Conservation (phyloP, 2,888 invertebrate species). For the Perizoma flavofasciatum region DNA sequence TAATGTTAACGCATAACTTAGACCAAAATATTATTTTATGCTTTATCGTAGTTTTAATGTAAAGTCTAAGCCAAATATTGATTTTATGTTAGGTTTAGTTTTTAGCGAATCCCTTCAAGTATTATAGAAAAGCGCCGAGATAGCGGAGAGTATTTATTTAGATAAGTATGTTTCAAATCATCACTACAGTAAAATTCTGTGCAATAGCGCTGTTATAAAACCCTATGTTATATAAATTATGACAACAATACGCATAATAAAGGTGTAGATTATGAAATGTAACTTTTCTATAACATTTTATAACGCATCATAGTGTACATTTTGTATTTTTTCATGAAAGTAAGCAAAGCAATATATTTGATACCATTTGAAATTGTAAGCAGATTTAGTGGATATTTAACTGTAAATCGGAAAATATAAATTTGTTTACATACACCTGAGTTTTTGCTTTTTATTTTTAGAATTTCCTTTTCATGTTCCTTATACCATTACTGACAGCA, state of each 20-base stretch:
- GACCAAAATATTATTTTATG: slow-evolving; percentile 83
- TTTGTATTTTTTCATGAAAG: slow-evolving; percentile 80
- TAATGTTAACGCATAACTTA: slow-evolving; percentile 79
- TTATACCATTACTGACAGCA: slow-evolving; percentile 10
- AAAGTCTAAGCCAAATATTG: slow-evolving; percentile 84
- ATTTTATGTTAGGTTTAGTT: slow-evolving; percentile 76
- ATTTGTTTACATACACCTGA: slow-evolving; percentile 79
- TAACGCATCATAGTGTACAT: slow-evolving; percentile 71
- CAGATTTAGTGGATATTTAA: slow-evolving; percentile 66
- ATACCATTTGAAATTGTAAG: slow-evolving; percentile 69
- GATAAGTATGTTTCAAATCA: slow-evolving; percentile 46
- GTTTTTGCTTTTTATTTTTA: slow-evolving; percentile 54
- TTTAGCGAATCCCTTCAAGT: slow-evolving; percentile 75
- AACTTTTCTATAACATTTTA: slow-evolving; percentile 76
- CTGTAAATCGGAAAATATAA: slow-evolving; percentile 77
- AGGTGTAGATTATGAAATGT: slow-evolving; percentile 68
- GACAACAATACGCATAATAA: slow-evolving; percentile 68
- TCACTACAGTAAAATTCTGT: slow-evolving; percentile 33
- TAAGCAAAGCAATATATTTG: slow-evolving; percentile 80
- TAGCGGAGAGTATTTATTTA: slow-evolving; percentile 77
- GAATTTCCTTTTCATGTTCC: slow-evolving; percentile 23
- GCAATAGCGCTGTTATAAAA: slow-evolving; percentile 39
- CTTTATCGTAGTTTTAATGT: slow-evolving; percentile 81
- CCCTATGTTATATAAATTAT: slow-evolving; percentile 55
- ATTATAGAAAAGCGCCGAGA: slow-evolving; percentile 70